Evolutionary conservation across 2,888 invertebrate genomes (phyloP).

Genomic region (Trichogramma dendrolimi): DNA sequence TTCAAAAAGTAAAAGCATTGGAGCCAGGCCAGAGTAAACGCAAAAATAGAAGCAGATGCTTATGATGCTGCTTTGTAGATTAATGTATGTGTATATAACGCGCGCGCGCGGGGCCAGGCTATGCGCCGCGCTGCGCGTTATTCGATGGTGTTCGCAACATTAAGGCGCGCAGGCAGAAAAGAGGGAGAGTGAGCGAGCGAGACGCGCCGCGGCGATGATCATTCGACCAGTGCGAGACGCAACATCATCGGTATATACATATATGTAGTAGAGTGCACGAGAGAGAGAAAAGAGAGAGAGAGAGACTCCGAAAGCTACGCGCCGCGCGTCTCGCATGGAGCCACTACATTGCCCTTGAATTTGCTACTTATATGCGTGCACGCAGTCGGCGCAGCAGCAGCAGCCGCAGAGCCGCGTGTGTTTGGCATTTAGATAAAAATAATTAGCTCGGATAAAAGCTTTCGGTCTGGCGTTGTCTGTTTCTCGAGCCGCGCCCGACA

Average conservation of each 20-base stretch:
- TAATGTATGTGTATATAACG: neutral
- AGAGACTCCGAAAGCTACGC: neutral
- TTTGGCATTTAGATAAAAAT: slow-evolving; percentile 47
- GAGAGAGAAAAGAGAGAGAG: slow-evolving; percentile 22
- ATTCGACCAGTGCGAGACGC: neutral
- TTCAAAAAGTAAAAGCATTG: slow-evolving; percentile 50
- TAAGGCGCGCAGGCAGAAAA: neutral
- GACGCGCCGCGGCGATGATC: neutral
- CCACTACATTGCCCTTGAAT: slow-evolving; percentile 49
- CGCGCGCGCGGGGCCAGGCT: neutral
- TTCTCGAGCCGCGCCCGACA: slow-evolving; percentile 26
- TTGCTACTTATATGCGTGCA: slow-evolving; percentile 32
- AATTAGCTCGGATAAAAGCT: slow-evolving; percentile 44
- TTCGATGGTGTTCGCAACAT: slow-evolving; percentile 1
- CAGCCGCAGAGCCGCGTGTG: neutral
- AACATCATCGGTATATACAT: no score
- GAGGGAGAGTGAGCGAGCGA: neutral
- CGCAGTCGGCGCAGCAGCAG: no score
- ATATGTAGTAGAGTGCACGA: slow-evolving; percentile 29
- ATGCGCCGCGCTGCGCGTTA: neutral
- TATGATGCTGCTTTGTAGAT: slow-evolving; percentile 32
- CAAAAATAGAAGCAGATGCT: slow-evolving; percentile 53
- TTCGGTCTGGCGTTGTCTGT: slow-evolving; percentile 18
- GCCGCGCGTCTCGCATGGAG: slow-evolving; percentile 20
- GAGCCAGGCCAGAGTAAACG: slow-evolving; percentile 46